Conservation (phyloP, 2,888 invertebrate genomes). For the Yponomeuta cagnagella region DNA sequence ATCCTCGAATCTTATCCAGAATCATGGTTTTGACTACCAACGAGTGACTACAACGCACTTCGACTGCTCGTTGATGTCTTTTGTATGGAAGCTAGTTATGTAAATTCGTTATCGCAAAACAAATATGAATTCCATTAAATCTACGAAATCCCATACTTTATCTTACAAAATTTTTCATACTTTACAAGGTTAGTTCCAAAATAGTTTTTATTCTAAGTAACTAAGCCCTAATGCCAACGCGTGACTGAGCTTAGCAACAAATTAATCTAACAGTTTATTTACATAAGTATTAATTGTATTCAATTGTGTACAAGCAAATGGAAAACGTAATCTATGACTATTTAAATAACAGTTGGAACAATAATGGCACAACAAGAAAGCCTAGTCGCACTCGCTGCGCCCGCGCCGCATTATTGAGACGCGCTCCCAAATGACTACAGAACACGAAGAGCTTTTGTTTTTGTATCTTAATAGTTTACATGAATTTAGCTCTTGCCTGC, state of each 20-base stretch:
- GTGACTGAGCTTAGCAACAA: background rate
- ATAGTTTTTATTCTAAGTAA: too few relatives aligned
- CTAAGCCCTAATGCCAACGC: too few relatives aligned
- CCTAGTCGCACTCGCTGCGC: conserved; percentile 39
- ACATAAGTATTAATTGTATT: conserved; percentile 66
- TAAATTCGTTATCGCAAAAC: background rate
- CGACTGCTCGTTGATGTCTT: conserved; percentile 48
- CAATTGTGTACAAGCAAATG: conserved; percentile 44
- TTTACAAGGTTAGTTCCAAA: too few relatives aligned
- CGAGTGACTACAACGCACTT: background rate
- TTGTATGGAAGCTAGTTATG: conserved; percentile 27
- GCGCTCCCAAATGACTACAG: conserved; percentile 4
- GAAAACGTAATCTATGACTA: conserved; percentile 61
- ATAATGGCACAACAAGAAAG: conserved; percentile 65
- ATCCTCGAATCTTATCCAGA: too few relatives aligned
- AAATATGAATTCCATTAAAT: too few relatives aligned
- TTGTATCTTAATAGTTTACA: too few relatives aligned
- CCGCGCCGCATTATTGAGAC: background rate
- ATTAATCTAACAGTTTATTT: conserved; percentile 29
- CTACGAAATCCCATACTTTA: too few relatives aligned
- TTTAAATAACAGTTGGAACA: conserved; percentile 72
- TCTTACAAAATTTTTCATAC: too few relatives aligned
- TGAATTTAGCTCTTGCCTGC: too few relatives aligned
- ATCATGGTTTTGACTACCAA: background rate
- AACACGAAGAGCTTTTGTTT: background rate